A percentile compares a stretch with the other conserved stretches of the same genome.
Conservation (phyloP, 2,797 vertebrate genomes). For the Vultur gryphus region DNA sequence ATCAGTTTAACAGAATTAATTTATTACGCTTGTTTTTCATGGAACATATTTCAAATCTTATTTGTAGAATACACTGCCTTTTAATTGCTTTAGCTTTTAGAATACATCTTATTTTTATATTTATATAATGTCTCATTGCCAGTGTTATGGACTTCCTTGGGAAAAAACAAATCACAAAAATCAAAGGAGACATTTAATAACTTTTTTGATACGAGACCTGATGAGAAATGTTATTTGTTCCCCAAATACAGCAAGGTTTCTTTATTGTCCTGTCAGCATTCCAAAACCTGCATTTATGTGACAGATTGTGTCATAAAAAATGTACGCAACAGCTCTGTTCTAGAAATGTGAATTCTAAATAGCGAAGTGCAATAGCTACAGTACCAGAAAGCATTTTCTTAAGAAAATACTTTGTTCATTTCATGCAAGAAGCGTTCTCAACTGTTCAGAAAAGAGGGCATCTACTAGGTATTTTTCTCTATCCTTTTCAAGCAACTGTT, state of each 20-base stretch:
- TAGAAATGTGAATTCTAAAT: conserved; percentile 51
- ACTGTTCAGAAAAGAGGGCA: background rate
- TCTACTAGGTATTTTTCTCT: conserved; percentile 9
- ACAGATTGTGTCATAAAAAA: conserved; percentile 72
- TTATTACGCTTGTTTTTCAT: background rate
- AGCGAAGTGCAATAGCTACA: background rate
- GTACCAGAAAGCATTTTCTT: conserved; percentile 25
- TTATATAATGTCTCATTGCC: background rate
- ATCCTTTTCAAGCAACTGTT: conserved; percentile 34
- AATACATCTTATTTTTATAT: background rate
- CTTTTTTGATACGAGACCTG: background rate
- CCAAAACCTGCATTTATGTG: conserved; percentile 64
- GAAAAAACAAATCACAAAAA: conserved; percentile 19
- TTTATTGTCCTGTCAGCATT: conserved; percentile 63
- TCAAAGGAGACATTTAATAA: conserved; percentile 57
- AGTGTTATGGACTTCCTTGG: background rate
- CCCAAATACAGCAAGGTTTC: conserved; percentile 46
- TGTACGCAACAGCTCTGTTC: conserved; percentile 52
- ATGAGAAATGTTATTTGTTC: conserved; percentile 61
- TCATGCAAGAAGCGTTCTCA: background rate
- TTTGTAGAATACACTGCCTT: background rate
- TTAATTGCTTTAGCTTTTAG: conserved; percentile 28
- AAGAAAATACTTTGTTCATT: conserved; percentile 38
- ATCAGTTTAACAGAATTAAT: background rate
- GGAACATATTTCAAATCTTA: background rate